A percentile compares a stretch with the other conserved stretches of the same genome.
These are phyloP conservation scores for Euglossa dilemma DNA, from an alignment of 1,140 invertebrate genomes.

Conservation along the genomic window DNA sequence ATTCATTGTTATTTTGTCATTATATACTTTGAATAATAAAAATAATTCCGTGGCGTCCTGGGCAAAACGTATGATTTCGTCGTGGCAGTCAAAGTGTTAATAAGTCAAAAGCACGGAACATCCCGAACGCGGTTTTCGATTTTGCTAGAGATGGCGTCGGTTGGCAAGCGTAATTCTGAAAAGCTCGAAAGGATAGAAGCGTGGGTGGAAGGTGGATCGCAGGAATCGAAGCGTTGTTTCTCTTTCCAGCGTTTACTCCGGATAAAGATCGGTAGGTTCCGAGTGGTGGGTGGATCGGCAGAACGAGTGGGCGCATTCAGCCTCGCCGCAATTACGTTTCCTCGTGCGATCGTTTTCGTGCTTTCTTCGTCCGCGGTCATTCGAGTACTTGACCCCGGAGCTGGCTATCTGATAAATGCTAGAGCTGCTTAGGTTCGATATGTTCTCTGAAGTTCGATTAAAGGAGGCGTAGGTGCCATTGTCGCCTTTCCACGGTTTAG, in stretches of 20 bases:
- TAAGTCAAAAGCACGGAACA: too few relatives aligned
- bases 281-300: conserved; percentile 30
- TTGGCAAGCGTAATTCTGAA: background rate
- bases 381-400: conserved; percentile 10
- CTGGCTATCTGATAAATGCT: background rate
- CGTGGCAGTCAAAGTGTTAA: too few relatives aligned
- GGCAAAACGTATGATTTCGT: too few relatives aligned
- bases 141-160: too few relatives aligned
- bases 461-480: background rate
- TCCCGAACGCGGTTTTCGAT: too few relatives aligned
- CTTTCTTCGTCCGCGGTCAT: conserved; percentile 15
- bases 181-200: background rate
- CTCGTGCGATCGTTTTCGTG: conserved; percentile 30
- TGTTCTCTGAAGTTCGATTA: background rate
- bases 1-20: too few relatives aligned
- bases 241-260: background rate
- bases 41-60: too few relatives aligned
- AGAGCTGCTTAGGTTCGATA: background rate
- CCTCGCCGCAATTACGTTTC: conserved; percentile 41
- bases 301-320: conserved; percentile 34
- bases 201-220: conserved; percentile 16
- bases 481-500: background rate
- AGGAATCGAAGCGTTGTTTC: conserved; percentile 15
- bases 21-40: too few relatives aligned
- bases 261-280: conserved; percentile 28